A percentile compares a stretch with the other conserved stretches of the same genome.
Conservation (phyloP, 2,797 vertebrate genomes). For the Gymnoscopelus microlampas region DNA sequence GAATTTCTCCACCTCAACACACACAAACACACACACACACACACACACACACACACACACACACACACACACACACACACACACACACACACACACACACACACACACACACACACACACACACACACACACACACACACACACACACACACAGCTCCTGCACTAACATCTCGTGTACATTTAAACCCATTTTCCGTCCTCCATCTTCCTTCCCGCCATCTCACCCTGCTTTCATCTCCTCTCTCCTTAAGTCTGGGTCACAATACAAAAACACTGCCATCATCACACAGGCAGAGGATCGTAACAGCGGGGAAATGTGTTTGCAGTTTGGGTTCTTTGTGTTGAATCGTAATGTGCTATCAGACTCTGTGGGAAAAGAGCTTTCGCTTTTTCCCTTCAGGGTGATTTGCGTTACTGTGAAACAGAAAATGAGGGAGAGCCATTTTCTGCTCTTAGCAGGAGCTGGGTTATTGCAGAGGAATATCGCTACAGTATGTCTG, state of each 20-base stretch:
- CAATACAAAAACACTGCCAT: conserved; percentile 65
- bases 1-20: not conserved
- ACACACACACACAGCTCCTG: conserved; percentile 3
- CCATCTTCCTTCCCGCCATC: conserved; percentile 15
- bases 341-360: conserved; percentile 78
- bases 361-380: conserved; percentile 66
- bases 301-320: conserved; percentile 76
- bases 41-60: not conserved
- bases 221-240: conserved; percentile 54
- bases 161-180: conserved; percentile 40
- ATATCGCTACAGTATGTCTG: conserved; percentile 60
- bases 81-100: not conserved
- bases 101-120: not conserved
- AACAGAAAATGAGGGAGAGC: conserved; percentile 67
- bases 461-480: conserved; percentile 67
- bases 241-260: conserved; percentile 51
- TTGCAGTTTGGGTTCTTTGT: conserved; percentile 74
- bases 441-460: conserved; percentile 69
- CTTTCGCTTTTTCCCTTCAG: conserved; percentile 61
- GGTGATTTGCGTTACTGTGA: conserved; percentile 73
- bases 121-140: not conserved
- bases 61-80: not conserved
- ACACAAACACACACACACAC: too few species aligned
- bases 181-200: conserved; percentile 4
- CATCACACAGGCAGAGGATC: conserved; percentile 67